Evolutionary conservation across 2,113 vertebrate species (phyloP).

Genomic region (Sakesphorus luctuosus): DNA sequence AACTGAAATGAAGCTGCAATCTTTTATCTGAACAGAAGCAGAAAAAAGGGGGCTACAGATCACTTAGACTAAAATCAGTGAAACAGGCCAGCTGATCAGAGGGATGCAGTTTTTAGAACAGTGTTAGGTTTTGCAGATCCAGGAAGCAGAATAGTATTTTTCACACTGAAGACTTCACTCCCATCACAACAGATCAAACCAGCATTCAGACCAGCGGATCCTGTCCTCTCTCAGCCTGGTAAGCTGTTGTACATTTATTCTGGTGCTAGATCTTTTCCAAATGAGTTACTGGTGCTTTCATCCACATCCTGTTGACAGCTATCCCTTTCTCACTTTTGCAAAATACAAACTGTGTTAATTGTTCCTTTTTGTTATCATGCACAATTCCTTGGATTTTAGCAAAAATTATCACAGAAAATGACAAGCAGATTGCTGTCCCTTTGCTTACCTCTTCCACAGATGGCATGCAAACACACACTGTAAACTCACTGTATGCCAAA

Average conservation of each 20-base stretch:
- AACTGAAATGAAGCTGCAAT: neutral
- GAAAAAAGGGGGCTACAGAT: slow-evolving; percentile 15
- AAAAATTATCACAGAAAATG: neutral
- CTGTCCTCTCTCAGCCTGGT: slow-evolving; percentile 7
- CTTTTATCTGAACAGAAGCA: slow-evolving; percentile 16
- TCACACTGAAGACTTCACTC: neutral
- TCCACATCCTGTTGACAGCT: neutral
- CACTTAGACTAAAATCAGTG: slow-evolving; percentile 3
- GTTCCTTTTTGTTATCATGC: neutral
- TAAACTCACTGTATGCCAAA: neutral
- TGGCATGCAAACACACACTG: neutral
- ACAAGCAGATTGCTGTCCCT: neutral
- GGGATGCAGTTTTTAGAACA: slow-evolving; percentile 22
- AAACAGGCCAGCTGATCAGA: slow-evolving; percentile 49
- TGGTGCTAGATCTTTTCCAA: slow-evolving; percentile 5
- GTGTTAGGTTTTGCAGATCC: slow-evolving; percentile 17
- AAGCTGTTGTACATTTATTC: slow-evolving; percentile 33
- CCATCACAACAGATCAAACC: neutral
- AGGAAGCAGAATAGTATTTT: slow-evolving; percentile 46
- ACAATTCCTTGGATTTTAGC: neutral
- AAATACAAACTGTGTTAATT: neutral
- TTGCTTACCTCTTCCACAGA: neutral
- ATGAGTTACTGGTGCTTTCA: neutral
- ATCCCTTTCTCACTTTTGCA: neutral
- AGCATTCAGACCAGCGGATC: slow-evolving; percentile 9